Evolutionary conservation across 2,113 vertebrate genomes (phyloP).

Genomic region (Corynorhinus townsendii): DNA sequence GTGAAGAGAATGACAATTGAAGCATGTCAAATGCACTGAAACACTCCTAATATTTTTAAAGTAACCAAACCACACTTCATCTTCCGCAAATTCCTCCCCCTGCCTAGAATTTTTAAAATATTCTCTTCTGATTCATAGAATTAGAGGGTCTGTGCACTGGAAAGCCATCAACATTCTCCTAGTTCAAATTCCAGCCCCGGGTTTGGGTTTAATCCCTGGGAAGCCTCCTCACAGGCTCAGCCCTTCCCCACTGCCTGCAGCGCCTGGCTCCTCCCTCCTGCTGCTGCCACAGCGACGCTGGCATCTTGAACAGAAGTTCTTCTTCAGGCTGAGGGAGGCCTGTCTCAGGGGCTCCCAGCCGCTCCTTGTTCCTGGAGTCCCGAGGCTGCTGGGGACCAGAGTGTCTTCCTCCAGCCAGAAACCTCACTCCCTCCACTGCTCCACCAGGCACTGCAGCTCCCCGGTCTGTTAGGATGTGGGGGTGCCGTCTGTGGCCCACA

Average conservation of each 20-base stretch:
- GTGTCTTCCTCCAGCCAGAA: background rate
- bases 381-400: background rate
- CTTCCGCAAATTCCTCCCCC: background rate
- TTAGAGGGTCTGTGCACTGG: background rate
- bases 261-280: too few species aligned
- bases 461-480: background rate
- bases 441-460: background rate
- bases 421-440: background rate
- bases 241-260: background rate
- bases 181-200: background rate
- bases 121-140: constrained; percentile 8
- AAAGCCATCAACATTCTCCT: background rate
- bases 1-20: background rate
- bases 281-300: too few species aligned
- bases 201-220: too few species aligned
- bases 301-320: background rate
- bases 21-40: background rate
- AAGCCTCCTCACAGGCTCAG: background rate
- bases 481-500: background rate
- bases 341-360: too few species aligned
- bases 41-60: background rate
- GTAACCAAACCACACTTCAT: background rate
- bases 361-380: background rate
- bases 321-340: background rate
- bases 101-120: background rate